Conservation (phyloP, 2,113 vertebrate species). For the Axis porcinus region DNA sequence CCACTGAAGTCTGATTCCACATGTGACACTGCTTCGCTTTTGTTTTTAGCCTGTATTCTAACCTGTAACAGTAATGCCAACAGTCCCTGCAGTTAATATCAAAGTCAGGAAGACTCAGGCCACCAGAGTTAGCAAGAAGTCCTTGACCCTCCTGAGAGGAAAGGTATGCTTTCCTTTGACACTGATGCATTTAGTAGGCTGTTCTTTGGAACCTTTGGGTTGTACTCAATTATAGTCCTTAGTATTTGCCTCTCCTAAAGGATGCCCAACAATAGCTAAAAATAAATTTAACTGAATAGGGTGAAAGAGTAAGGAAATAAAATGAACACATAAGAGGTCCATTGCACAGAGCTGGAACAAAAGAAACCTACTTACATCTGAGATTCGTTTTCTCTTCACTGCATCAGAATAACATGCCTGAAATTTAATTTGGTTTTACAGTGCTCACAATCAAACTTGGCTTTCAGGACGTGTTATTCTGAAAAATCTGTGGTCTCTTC, state of each 20-base stretch:
- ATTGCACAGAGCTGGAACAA: constrained; percentile 6
- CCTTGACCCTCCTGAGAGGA: not conserved
- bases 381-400: constrained; percentile 43
- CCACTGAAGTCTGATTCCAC: not conserved
- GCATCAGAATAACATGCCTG: constrained; percentile 17
- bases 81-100: not conserved
- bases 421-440: constrained; percentile 26
- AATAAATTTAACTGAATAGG: constrained; percentile 30
- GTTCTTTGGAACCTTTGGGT: not conserved
- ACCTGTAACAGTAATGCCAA: not conserved
- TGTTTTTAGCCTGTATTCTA: not conserved
- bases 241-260: constrained; percentile 12
- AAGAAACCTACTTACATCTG: not conserved
- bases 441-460: not conserved
- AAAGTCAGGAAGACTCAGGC: not conserved
- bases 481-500: not conserved
- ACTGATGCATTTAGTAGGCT: not conserved
- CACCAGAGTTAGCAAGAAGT: not conserved
- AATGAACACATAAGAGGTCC: not conserved
- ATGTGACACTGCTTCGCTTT: not conserved
- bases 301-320: constrained; percentile 37
- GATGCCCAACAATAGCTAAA: constrained; percentile 14
- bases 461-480: not conserved
- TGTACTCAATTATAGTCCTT: constrained; percentile 29
- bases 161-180: constrained; percentile 5